A percentile compares a stretch with the other conserved stretches of the same genome.
phyloP scores from a whole-genome alignment of 2,888 invertebrate genomes.

The Tenthredo livida region DNA sequence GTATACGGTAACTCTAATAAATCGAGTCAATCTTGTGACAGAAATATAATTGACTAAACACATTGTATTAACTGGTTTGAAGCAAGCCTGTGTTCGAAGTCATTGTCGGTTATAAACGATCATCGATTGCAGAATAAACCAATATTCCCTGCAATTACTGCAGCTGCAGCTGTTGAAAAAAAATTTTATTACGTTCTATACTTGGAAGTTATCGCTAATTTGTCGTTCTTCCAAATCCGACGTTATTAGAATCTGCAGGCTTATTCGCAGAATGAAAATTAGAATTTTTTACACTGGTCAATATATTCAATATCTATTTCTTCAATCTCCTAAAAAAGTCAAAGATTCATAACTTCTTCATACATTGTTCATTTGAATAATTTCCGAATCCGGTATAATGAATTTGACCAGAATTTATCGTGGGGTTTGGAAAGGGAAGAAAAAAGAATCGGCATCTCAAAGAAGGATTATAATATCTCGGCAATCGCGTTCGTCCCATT shows the following conservation, averaged over 20 bases:
- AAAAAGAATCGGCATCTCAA: too few relatives aligned
- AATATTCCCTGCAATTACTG: neutral
- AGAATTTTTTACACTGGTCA: neutral
- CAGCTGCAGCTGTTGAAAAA: neutral
- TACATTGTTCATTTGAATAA: too few relatives aligned
- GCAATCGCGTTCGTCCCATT: too few relatives aligned
- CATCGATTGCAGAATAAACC: neutral
- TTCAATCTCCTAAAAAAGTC: neutral
- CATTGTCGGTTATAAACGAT: neutral
- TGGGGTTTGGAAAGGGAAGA: too few relatives aligned
- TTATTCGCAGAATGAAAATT: neutral
- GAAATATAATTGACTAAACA: neutral
- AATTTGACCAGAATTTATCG: too few relatives aligned
- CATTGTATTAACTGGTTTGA: neutral
- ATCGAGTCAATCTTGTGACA: conserved; percentile 3
- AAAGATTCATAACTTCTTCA: neutral
- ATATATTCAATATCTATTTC: neutral
- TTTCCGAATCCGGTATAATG: too few relatives aligned
- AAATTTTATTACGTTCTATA: neutral
- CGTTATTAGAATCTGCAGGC: neutral
- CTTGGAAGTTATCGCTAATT: neutral
- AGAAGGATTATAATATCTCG: too few relatives aligned
- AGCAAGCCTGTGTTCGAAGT: neutral
- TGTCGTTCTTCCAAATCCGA: neutral
- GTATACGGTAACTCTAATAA: neutral